Evolutionary conservation across 2,113 vertebrate genomes (phyloP).

Genomic region (Boleophthalmus pectinirostris): DNA sequence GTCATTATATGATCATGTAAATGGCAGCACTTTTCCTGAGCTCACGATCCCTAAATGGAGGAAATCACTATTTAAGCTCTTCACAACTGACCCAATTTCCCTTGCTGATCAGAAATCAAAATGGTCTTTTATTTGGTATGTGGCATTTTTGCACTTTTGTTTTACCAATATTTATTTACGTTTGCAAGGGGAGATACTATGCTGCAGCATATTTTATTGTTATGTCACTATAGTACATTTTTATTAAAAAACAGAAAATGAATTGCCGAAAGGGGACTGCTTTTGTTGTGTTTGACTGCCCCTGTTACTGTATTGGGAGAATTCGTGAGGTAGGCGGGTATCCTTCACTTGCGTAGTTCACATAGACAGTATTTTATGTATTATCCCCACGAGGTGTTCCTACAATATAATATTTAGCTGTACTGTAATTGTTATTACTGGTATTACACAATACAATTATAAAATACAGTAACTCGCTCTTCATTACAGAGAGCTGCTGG

Average conservation of each 20-base stretch:
- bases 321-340: too few relatives aligned
- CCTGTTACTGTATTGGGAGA: not conserved
- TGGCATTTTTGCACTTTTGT: conserved; percentile 86
- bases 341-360: too few relatives aligned
- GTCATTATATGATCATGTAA: conserved; percentile 68
- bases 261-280: not conserved
- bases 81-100: conserved; percentile 76
- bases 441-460: not conserved
- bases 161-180: conserved; percentile 84
- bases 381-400: too few relatives aligned
- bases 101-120: conserved; percentile 77
- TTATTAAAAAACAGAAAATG: conserved; percentile 80
- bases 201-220: conserved; percentile 92
- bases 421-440: not conserved
- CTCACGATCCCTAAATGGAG: conserved; percentile 67
- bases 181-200: conserved; percentile 88
- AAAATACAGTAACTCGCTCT: not conserved
- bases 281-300: not conserved
- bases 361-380: too few relatives aligned
- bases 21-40: conserved; percentile 76
- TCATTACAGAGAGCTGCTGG: not conserved
- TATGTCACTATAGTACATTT: conserved; percentile 95
- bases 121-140: conserved; percentile 83
- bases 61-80: conserved; percentile 53
- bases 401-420: too few relatives aligned